These are phyloP conservation scores for Chrysolina oricalcia DNA, from an alignment of 2,888 invertebrate species.

Conservation along the genomic window DNA sequence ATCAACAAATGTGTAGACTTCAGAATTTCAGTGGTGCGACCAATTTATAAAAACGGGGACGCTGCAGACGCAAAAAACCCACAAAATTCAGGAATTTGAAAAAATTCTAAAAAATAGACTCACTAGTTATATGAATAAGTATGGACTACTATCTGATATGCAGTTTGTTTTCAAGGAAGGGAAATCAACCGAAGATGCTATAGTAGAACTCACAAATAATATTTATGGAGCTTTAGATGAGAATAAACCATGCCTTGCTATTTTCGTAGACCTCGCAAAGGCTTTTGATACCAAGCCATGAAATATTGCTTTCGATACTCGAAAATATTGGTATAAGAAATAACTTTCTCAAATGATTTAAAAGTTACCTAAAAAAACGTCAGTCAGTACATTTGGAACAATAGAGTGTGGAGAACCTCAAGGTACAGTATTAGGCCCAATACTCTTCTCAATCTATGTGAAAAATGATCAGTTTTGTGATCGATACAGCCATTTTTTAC, in stretches of 20 bases:
- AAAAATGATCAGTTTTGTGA: conserved; percentile 16
- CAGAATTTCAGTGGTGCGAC: not conserved
- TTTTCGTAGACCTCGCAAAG: too few relatives aligned
- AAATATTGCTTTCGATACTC: too few relatives aligned
- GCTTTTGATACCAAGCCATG: too few relatives aligned
- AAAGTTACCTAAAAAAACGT: not conserved
- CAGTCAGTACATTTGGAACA: not conserved
- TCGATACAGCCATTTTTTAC: conserved; percentile 8
- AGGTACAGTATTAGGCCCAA: not conserved
- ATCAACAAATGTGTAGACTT: not conserved
- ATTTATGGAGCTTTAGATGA: too few relatives aligned
- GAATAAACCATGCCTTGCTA: too few relatives aligned
- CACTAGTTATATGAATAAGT: not conserved
- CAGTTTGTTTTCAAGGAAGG: not conserved
- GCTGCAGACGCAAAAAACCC: not conserved
- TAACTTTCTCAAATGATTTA: not conserved
- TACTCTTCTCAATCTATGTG: not conserved
- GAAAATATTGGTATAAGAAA: too few relatives aligned
- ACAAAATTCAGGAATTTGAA: too few relatives aligned
- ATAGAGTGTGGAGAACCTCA: not conserved
- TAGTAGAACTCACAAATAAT: too few relatives aligned
- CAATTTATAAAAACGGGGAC: not conserved
- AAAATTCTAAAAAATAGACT: too few relatives aligned
- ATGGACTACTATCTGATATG: too few relatives aligned
- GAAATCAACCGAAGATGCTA: not conserved